Conservation (phyloP, 92 coral and sea anemone species). For the Palythoa grandis region DNA sequence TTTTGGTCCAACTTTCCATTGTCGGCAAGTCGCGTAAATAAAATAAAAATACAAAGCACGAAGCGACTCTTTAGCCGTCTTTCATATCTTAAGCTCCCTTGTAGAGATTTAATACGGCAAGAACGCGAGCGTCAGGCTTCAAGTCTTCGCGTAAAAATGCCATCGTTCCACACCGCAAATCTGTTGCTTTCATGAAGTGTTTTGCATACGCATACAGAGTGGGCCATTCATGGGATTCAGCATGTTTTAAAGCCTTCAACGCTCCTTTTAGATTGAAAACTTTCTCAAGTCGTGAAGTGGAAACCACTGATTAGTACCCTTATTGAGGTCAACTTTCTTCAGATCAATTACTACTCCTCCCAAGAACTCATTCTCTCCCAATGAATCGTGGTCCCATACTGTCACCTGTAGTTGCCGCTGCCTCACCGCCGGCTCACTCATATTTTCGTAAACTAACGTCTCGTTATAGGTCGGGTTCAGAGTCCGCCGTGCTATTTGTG, state of each 20-base stretch:
- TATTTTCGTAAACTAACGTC: conserved; percentile 74
- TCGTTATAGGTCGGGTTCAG: conserved; percentile 97
- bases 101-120: too few relatives aligned
- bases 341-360: conserved; percentile 94
- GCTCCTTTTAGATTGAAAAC: not conserved
- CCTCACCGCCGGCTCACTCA: conserved; percentile 67
- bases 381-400: conserved; percentile 93
- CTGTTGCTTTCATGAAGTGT: not conserved
- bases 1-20: too few relatives aligned
- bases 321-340: conserved; percentile 71
- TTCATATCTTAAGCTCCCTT: too few relatives aligned
- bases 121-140: too few relatives aligned
- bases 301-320: conserved; percentile 76
- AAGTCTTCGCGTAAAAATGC: too few relatives aligned
- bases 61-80: too few relatives aligned
- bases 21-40: too few relatives aligned
- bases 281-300: conserved; percentile 79
- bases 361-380: conserved; percentile 93
- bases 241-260: not conserved
- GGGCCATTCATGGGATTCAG: too few relatives aligned
- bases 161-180: too few relatives aligned
- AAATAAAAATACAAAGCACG: too few relatives aligned
- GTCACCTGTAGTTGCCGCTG: conserved; percentile 88
- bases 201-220: too few relatives aligned
- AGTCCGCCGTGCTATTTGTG: conserved; percentile 90